Conservation (phyloP, 2,888 invertebrate species). For the Clunio marinus region DNA sequence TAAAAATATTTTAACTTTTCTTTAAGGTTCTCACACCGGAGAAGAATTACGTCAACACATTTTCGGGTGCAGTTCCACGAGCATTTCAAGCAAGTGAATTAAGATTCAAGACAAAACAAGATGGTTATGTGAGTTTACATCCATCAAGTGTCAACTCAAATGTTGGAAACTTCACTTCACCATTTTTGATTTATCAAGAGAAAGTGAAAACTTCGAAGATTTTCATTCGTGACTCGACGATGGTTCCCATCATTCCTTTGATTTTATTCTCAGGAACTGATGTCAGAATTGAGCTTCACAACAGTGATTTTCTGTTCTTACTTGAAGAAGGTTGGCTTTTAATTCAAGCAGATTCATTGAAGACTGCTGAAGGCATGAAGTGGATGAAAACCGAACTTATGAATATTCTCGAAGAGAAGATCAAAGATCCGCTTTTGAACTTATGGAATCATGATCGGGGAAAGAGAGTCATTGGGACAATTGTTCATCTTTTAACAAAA, state of each 20-base stretch:
- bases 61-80: slow-evolving; percentile 69
- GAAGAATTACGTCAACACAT: slow-evolving; percentile 68
- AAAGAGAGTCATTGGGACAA: slow-evolving; percentile 69
- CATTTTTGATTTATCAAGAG: slow-evolving; percentile 77
- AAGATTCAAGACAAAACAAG: slow-evolving; percentile 68
- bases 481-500: slow-evolving; percentile 64
- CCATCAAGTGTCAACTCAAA: slow-evolving; percentile 72
- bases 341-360: slow-evolving; percentile 67
- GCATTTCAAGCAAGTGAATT: slow-evolving; percentile 67
- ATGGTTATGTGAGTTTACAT: slow-evolving; percentile 69
- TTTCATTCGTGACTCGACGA: slow-evolving; percentile 74
- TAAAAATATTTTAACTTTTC: not conserved
- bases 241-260: slow-evolving; percentile 71
- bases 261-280: slow-evolving; percentile 70
- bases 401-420: slow-evolving; percentile 75
- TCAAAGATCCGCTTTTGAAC: slow-evolving; percentile 73
- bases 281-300: slow-evolving; percentile 67
- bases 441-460: slow-evolving; percentile 69
- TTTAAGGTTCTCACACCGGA: slow-evolving; percentile 62
- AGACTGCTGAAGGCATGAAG: slow-evolving; percentile 80
- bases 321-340: slow-evolving; percentile 80
- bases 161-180: slow-evolving; percentile 63
- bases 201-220: slow-evolving; percentile 76
- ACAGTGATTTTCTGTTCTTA: slow-evolving; percentile 67
- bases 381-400: slow-evolving; percentile 71